Percentiles rank a stretch among this genome's conserved stretches.
Conservation (phyloP, 2,797 vertebrate genomes). For the Trachurus trachurus region DNA sequence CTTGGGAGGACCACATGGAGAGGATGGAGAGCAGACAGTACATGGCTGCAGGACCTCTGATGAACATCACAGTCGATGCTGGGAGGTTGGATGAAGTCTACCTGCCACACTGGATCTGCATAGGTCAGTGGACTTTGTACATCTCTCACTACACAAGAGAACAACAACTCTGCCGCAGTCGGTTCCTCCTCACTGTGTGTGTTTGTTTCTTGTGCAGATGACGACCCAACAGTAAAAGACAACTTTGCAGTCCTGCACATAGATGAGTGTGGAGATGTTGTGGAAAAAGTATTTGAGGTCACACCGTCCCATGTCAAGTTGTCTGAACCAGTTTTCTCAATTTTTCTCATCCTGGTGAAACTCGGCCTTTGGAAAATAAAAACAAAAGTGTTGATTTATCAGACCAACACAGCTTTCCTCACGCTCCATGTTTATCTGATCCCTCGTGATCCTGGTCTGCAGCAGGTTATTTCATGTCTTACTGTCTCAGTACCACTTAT, state of each 20-base stretch:
- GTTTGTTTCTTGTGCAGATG: constrained; percentile 7
- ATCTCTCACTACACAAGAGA: neutral
- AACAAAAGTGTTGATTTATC: constrained; percentile 34
- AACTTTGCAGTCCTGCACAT: constrained; percentile 41
- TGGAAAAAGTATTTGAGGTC: constrained; percentile 26
- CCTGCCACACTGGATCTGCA: constrained; percentile 52
- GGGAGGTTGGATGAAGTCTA: constrained; percentile 26
- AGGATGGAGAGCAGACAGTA: constrained; percentile 4
- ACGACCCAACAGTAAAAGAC: neutral
- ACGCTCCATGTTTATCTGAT: constrained; percentile 42
- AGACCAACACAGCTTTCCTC: constrained; percentile 24
- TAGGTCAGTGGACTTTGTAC: neutral
- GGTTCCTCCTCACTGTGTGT: neutral
- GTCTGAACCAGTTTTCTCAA: constrained; percentile 11
- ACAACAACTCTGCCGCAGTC: neutral
- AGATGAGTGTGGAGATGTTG: constrained; percentile 23
- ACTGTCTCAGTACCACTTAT: neutral
- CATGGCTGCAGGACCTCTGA: constrained; percentile 37
- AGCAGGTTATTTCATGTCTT: constrained; percentile 20
- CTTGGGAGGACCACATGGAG: constrained; percentile 30
- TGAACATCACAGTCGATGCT: constrained; percentile 34
- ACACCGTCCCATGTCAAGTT: constrained; percentile 44
- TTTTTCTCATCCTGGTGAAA: constrained; percentile 21
- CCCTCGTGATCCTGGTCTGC: constrained; percentile 29
- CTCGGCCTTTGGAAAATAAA: rapidly evolving